These are phyloP conservation scores for Bombus ignitus DNA, from an alignment of 1,140 invertebrate species.

Conservation along the genomic window DNA sequence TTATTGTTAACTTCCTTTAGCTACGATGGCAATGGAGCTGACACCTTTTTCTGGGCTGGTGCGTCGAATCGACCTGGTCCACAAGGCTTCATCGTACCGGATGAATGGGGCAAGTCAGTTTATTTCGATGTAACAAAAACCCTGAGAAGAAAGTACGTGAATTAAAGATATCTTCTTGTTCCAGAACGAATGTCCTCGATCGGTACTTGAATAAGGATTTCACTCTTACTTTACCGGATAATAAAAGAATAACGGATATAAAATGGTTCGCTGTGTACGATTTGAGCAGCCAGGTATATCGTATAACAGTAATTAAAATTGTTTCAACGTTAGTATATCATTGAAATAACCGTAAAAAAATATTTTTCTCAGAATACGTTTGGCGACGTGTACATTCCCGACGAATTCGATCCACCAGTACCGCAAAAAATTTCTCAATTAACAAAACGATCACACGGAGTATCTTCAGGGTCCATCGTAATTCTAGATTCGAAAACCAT, in stretches of 20 bases:
- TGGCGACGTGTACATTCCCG: constrained; percentile 95
- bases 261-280: constrained; percentile 97
- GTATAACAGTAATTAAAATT: constrained; percentile 1
- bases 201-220: constrained; percentile 94
- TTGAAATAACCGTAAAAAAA: neutral
- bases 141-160: neutral
- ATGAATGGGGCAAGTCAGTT: constrained; percentile 92
- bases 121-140: neutral
- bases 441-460: constrained; percentile 86
- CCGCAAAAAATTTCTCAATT: constrained; percentile 89
- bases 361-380: constrained; percentile 87
- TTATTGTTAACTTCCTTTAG: constrained; percentile 92
- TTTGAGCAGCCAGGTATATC: constrained; percentile 87
- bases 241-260: constrained; percentile 93
- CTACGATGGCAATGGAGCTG: constrained; percentile 95
- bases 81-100: constrained; percentile 95
- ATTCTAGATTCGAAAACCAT: constrained; percentile 93
- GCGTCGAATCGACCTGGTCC: constrained; percentile 93
- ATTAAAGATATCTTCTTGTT: constrained; percentile 62
- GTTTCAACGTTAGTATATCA: neutral
- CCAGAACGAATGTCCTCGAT: constrained; percentile 92
- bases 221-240: constrained; percentile 91
- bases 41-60: constrained; percentile 96
- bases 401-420: constrained; percentile 94
- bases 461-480: constrained; percentile 88